These are phyloP conservation scores for Coptotermes formosanus DNA, from an alignment of 1,140 invertebrate species.

Conservation along the genomic window DNA sequence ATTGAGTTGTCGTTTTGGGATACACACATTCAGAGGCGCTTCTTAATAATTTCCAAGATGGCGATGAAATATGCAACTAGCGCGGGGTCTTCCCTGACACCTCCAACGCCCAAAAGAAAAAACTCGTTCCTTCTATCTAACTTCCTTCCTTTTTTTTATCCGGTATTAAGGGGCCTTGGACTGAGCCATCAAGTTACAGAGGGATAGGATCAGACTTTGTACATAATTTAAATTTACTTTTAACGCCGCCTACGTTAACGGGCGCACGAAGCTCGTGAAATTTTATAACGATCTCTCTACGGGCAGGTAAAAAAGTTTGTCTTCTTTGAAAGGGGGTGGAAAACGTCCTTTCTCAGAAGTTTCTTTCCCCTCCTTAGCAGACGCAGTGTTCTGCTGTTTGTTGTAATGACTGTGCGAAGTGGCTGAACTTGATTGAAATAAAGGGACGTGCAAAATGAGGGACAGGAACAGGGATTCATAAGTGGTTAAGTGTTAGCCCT, in stretches of 20 bases:
- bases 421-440: not conserved
- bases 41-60: conserved; percentile 31
- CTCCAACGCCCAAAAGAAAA: conserved; percentile 17
- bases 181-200: conserved; percentile 24
- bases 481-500: no score
- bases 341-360: not conserved
- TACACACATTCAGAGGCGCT: conserved; percentile 30
- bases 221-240: conserved; percentile 36
- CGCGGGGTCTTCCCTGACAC: conserved; percentile 28
- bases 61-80: conserved; percentile 33
- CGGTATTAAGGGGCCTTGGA: conserved; percentile 31
- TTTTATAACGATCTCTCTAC: conserved; percentile 33
- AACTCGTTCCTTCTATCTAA: not conserved
- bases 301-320: conserved; percentile 34
- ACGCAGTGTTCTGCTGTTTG: not conserved
- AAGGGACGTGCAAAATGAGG: not conserved
- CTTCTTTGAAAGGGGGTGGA: conserved; percentile 25
- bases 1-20: conserved; percentile 34
- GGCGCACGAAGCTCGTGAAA: conserved; percentile 31
- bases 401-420: not conserved
- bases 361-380: not conserved
- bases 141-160: not conserved
- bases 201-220: conserved; percentile 29
- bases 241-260: conserved; percentile 34
- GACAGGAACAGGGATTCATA: not conserved